These are phyloP conservation scores for Ptiloglossa arizonensis DNA, from an alignment of 1,140 invertebrate species.

Conservation along the genomic window DNA sequence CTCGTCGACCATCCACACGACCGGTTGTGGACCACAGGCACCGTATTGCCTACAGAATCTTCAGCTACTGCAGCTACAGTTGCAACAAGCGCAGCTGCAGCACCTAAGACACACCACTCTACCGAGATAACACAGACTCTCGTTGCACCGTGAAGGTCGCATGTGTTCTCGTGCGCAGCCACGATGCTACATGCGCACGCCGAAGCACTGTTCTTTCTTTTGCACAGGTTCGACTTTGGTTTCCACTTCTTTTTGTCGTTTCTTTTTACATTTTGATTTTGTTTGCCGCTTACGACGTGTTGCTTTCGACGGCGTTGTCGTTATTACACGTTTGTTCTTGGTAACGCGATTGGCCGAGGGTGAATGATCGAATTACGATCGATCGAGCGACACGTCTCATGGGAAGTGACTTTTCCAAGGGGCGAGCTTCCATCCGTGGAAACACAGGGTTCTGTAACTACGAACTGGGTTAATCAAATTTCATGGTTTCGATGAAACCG, in stretches of 20 bases:
- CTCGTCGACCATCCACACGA: slow-evolving; percentile 22
- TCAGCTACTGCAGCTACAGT: slow-evolving; percentile 69
- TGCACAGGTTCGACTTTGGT: slow-evolving; percentile 81
- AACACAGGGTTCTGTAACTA: no score
- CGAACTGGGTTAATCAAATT: not conserved
- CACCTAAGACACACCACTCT: slow-evolving; percentile 72
- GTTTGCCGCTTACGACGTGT: no score
- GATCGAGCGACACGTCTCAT: not conserved
- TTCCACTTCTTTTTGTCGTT: slow-evolving; percentile 57
- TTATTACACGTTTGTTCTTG: not conserved
- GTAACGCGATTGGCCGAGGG: not conserved
- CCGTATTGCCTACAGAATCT: slow-evolving; percentile 69
- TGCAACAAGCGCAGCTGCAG: slow-evolving; percentile 72
- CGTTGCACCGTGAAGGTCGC: slow-evolving; percentile 56
- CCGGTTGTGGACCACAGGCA: slow-evolving; percentile 33
- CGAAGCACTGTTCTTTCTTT: slow-evolving; percentile 77
- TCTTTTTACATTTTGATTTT: not conserved
- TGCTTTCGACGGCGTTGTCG: not conserved
- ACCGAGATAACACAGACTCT: slow-evolving; percentile 74
- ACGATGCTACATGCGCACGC: slow-evolving; percentile 58
- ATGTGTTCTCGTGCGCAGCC: slow-evolving; percentile 51
- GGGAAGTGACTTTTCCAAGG: not conserved
- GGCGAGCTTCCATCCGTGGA: no score
- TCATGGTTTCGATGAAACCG: not conserved
- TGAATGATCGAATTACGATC: slow-evolving; percentile 8